These are phyloP conservation scores for Aspidapion aeneum DNA, from an alignment of 2,888 invertebrate genomes.

Conservation along the genomic window DNA sequence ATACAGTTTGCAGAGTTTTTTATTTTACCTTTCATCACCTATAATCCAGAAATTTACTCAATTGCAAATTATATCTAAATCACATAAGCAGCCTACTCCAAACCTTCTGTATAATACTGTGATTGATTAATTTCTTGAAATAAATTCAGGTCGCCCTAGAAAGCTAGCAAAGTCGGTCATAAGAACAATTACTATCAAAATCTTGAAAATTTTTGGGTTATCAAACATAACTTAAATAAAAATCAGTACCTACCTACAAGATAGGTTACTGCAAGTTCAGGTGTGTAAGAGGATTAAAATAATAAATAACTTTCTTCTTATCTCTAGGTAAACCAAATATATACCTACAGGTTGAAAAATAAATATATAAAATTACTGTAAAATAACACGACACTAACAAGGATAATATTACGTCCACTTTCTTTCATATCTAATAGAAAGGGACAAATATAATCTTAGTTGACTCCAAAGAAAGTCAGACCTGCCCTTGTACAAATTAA, in stretches of 20 bases:
- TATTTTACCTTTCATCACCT: no score
- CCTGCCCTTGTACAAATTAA: neutral
- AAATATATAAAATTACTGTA: neutral
- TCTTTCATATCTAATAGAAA: neutral
- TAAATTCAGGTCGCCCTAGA: neutral
- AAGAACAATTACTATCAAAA: no score
- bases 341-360: neutral
- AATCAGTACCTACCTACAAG: no score
- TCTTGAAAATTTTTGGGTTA: neutral
- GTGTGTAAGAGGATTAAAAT: neutral
- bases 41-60: no score
- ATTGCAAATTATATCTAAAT: no score
- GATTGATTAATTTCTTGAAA: neutral
- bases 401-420: neutral
- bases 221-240: no score
- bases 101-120: neutral
- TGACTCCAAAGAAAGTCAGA: neutral
- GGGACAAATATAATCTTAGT: neutral
- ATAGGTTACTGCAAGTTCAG: neutral
- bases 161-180: neutral
- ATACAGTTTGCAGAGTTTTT: no score
- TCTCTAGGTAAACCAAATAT: no score
- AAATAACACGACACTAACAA: no score
- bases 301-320: no score
- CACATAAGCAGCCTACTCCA: no score